These are phyloP conservation scores for Idaea dimidiata DNA, from an alignment of 2,888 invertebrate genomes.

Conservation along the genomic window DNA sequence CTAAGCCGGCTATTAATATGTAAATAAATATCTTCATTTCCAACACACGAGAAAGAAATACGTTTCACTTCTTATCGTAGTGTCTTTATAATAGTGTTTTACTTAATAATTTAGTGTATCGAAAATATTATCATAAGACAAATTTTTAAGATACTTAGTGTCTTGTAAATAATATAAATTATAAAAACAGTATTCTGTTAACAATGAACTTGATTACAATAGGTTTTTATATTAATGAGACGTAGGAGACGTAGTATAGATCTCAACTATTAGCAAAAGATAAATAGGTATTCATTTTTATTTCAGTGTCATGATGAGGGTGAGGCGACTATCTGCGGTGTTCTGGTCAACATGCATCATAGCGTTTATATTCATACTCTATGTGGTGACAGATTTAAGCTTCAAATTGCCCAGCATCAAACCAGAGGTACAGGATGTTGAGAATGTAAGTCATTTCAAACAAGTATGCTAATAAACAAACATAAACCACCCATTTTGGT, in stretches of 20 bases:
- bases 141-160: background rate
- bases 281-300: background rate
- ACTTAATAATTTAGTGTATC: background rate
- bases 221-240: no score
- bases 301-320: constrained; percentile 66
- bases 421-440: constrained; percentile 77
- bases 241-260: no score
- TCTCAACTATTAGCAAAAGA: no score
- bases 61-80: background rate
- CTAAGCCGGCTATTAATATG: background rate
- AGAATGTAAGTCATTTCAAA: constrained; percentile 76
- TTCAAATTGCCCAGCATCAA: constrained; percentile 80
- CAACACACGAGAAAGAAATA: background rate
- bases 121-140: background rate
- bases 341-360: constrained; percentile 82
- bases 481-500: background rate
- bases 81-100: background rate
- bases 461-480: background rate
- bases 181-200: background rate
- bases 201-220: background rate
- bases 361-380: constrained; percentile 82
- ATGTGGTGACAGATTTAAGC: constrained; percentile 83
- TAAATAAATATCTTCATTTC: background rate
- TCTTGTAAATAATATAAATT: background rate
- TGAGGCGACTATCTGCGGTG: constrained; percentile 79